phyloP scores from a whole-genome alignment of 2,113 vertebrate genomes.

The Electrona antarctica region DNA sequence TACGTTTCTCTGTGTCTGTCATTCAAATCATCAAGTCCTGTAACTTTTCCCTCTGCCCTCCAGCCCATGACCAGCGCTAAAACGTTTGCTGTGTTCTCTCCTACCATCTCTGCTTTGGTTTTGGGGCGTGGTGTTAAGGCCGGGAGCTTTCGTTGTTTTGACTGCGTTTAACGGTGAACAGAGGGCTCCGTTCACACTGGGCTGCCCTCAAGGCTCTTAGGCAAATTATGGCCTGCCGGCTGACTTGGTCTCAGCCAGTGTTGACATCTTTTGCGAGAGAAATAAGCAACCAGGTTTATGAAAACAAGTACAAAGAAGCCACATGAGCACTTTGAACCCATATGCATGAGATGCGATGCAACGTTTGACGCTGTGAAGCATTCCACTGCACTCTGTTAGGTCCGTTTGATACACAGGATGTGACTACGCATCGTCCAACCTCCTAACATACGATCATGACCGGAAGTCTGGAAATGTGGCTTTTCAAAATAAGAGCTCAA shows the following conservation, averaged over 20 bases:
- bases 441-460: too few relatives aligned
- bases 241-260: neutral
- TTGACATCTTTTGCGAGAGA: too few relatives aligned
- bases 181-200: conserved; percentile 61
- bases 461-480: too few relatives aligned
- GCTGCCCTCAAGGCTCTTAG: neutral
- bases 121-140: conserved; percentile 51
- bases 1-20: neutral
- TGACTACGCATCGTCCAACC: too few relatives aligned
- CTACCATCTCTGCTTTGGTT: conserved; percentile 43
- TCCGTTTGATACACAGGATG: too few relatives aligned
- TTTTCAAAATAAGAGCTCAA: too few relatives aligned
- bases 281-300: too few relatives aligned
- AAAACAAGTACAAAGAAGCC: too few relatives aligned
- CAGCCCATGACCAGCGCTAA: neutral
- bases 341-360: too few relatives aligned
- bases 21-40: neutral
- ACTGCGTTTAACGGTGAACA: conserved; percentile 56
- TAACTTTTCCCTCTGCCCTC: neutral
- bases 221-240: neutral
- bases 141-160: conserved; percentile 43
- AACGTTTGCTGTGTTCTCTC: conserved; percentile 22
- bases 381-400: too few relatives aligned
- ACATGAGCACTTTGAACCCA: too few relatives aligned
- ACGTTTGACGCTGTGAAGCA: too few relatives aligned